Evolutionary conservation across 1,140 invertebrate species (phyloP).

Genomic region (Procambarus clarkii): DNA sequence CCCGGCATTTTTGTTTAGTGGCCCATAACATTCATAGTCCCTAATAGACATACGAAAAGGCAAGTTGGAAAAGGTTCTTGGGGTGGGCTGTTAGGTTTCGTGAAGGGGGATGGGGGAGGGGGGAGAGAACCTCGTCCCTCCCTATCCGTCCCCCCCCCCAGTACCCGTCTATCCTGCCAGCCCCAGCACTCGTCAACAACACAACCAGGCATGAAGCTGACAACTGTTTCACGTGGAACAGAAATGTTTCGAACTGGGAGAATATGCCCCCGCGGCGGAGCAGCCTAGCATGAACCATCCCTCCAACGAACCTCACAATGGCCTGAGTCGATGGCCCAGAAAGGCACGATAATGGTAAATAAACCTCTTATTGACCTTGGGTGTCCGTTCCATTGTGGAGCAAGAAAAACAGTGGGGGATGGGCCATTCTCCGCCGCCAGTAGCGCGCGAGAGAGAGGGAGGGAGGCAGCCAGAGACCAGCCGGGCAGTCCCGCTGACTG

Average conservation of each 20-base stretch:
- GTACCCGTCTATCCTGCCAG: too few relatives aligned
- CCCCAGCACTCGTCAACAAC: constrained; percentile 9
- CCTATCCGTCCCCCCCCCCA: too few relatives aligned
- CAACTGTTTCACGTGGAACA: constrained; percentile 41
- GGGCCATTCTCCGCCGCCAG: constrained; percentile 26
- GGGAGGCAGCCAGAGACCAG: background rate
- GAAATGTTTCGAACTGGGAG: constrained; percentile 16
- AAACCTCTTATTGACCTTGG: constrained; percentile 61
- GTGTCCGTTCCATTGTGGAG: constrained; percentile 46
- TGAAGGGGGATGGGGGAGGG: too few relatives aligned
- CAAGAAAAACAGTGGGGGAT: constrained; percentile 58
- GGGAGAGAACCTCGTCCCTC: too few relatives aligned
- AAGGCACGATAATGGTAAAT: constrained; percentile 55
- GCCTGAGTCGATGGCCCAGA: constrained; percentile 41
- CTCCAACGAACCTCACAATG: constrained; percentile 9
- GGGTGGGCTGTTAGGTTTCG: too few relatives aligned
- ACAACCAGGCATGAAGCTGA: constrained; percentile 40
- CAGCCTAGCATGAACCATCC: background rate
- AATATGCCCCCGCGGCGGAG: background rate
- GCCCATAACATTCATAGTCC: background rate
- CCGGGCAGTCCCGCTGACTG: background rate
- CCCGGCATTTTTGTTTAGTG: background rate
- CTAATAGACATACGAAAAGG: background rate
- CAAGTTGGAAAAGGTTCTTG: background rate
- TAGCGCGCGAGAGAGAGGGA: background rate